Evolutionary conservation across 2,888 invertebrate species (phyloP), one percentile per base, ranked within the genome.

Genomic region (Matsumyia berberina): DNA sequence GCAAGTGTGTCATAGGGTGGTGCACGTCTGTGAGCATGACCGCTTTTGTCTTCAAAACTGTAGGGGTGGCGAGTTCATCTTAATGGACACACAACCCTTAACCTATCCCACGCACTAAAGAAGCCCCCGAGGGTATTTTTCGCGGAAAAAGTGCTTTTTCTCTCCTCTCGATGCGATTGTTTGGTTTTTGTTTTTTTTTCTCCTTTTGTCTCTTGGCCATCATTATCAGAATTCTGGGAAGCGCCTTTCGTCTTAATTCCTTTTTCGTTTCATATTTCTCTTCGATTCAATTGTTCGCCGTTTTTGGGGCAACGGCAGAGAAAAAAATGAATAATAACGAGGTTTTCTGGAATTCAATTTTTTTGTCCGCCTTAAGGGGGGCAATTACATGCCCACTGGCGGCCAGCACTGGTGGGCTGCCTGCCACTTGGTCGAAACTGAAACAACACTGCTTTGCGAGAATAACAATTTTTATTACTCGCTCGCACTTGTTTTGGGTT

Each of bases 191-290:
- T 15, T 24, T 24, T 24, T 24, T 24, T 24, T 24, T 24, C 4
- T 24, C 2, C 24, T 24, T 24, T 24, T 24, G 24, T 24, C 24
- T 24, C 24, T 24, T 24, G 24, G 24, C 24, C 24, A 24, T 60
- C 31, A 24, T n/a, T n/a, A n/a, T 44, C 44, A 29, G n/a, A 60
- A 9, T 60, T 60, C 60, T 31, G 12, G 15, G 60, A 60, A 60
- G 44, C 42, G n/a, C 60, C 29, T 42, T 60, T 60, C 35, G 19
- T 55, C 35, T n/a, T 55, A 55, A 55, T 55, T 55, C 15, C 55
- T 15, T 55, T 55, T 55, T 33, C 33, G 31, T 33, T 53, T 12
- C 33, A 8, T 53, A n/a, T 29, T 53, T 51, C 53, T 15, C n/a
- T 55, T 53, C 6, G 31, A 15, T 12, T 55, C 17, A 17, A 35